Percentiles rank a stretch among this genome's conserved stretches.
Conservation (phyloP, 1,140 invertebrate species). For the Microvelia longipes region DNA sequence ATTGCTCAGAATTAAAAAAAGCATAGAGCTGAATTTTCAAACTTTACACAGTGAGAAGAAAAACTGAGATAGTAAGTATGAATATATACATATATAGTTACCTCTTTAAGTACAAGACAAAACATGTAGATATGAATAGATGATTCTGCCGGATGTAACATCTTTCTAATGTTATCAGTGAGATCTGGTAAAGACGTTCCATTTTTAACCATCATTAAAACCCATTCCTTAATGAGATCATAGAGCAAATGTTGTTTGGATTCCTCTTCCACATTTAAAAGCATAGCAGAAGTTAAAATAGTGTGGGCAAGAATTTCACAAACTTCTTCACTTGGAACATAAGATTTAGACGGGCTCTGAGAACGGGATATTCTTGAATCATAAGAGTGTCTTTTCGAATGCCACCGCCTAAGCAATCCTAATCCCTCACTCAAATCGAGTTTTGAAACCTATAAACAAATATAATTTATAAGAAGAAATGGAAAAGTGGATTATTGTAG, state of each 20-base stretch:
- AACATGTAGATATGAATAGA: conserved; percentile 41
- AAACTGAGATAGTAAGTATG: no score
- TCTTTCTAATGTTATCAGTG: conserved; percentile 30
- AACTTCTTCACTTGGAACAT: conserved; percentile 25
- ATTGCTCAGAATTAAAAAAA: no score
- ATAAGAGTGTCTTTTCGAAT: conserved; percentile 7
- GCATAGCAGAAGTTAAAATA: conserved; percentile 22
- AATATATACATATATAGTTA: conserved; percentile 29
- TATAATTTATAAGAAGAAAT: not conserved
- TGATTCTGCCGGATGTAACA: conserved; percentile 37
- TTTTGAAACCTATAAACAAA: conserved; percentile 20
- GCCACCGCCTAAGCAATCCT: conserved; percentile 14
- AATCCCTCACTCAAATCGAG: conserved; percentile 20
- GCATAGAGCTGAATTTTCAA: no score
- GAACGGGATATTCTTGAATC: conserved; percentile 17
- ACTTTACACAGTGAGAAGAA: no score
- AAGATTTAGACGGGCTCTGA: not conserved
- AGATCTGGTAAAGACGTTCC: not conserved
- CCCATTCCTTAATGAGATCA: conserved; percentile 25
- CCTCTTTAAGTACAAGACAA: conserved; percentile 39
- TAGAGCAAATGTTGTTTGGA: conserved; percentile 12
- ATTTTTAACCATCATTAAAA: not conserved
- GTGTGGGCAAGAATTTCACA: conserved; percentile 24
- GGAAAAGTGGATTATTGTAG: not conserved
- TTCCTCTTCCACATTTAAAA: conserved; percentile 19